Base-by-base conservation (phyloP, 2,113 vertebrate species). In the Apus apus region DNA sequence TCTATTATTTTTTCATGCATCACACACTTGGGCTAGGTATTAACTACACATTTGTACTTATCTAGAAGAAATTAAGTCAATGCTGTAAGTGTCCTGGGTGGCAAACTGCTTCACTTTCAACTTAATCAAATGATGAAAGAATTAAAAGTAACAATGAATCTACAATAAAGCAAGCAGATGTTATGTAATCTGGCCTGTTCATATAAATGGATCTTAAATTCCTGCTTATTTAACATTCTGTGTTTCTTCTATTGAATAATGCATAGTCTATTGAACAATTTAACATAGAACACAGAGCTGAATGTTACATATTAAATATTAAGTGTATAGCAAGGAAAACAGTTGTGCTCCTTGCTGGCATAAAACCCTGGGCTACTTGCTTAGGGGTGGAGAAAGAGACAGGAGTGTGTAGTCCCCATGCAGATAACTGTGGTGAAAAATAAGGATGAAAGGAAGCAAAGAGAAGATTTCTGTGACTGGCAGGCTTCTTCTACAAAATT, bases 291-390 rank as follows among this genome's bases (percentile, higher is more conserved):
- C 89, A 85, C 0, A 10, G 51, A 58, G 40, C 43, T 89, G 61
- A 80, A 89, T 85, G 79, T 67, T 94, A 57, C 46, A 15, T 93
- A 90, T 93, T 93, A 95, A 96, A 95, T 87, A 87, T 95, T 94
- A 86, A 96, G 45, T 0, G 2, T 46, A 67, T 6, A 85, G 62
- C 58, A 94, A 90, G 17, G 66, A 68, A 96, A 91, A 90, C 56
- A 57, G 22, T 53, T 82, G 62, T 48, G 36, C 60, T 89, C 75
- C 85, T 96, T 67, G 70, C 0, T 0, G 85, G 54, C 38, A 38
- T 46, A 60, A 15, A 71, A 19, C 17, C 57, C 66, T 43, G 62
- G 34, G 30, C 60, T 56, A 15, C n/a, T 50, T 58, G 32, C 57
- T 87, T 45, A 58, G 45, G 8, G 25, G 58, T 73, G 75, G 73